These are phyloP conservation scores for Drosophila anomelani DNA, from an alignment of 2,888 invertebrate genomes.

Conservation along the genomic window DNA sequence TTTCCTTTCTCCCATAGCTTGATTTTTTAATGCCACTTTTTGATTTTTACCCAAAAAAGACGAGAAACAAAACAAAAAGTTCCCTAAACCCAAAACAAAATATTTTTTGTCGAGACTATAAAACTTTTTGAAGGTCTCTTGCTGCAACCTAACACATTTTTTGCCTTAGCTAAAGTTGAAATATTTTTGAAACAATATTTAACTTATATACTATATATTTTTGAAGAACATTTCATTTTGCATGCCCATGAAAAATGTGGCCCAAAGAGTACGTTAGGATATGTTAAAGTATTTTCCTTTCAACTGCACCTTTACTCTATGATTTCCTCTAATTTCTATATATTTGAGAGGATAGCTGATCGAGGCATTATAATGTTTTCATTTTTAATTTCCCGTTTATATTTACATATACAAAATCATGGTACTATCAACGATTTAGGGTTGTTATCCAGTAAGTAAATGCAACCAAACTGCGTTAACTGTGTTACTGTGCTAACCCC, in stretches of 20 bases:
- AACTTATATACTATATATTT: constrained; percentile 4
- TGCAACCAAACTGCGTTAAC: constrained; percentile 40
- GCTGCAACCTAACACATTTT: constrained; percentile 34
- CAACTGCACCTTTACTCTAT: constrained; percentile 68
- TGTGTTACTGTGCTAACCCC: constrained; percentile 66
- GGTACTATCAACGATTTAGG: constrained; percentile 60
- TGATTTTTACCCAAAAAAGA: constrained; percentile 32
- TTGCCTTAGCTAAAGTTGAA: constrained; percentile 17
- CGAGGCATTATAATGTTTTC: constrained; percentile 58
- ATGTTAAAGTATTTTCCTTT: constrained; percentile 54
- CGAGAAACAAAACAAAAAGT: neutral
- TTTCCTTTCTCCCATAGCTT: constrained; percentile 41
- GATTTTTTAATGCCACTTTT: constrained; percentile 50
- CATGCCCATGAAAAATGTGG: constrained; percentile 42
- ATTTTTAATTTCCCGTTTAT: constrained; percentile 62
- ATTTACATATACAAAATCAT: constrained; percentile 63
- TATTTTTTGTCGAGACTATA: constrained; percentile 74
- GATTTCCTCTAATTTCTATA: constrained; percentile 37
- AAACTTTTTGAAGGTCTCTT: constrained; percentile 76
- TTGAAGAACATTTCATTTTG: constrained; percentile 38
- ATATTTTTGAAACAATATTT: constrained; percentile 34
- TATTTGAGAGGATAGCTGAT: constrained; percentile 29
- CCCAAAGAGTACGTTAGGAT: constrained; percentile 30
- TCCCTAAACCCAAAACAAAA: constrained; percentile 17
- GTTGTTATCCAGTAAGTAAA: constrained; percentile 82